Percentiles rank a stretch among this genome's conserved stretches.
phyloP scores from a whole-genome alignment of 2,888 invertebrate genomes.

The Ryuthela nishihirai region DNA sequence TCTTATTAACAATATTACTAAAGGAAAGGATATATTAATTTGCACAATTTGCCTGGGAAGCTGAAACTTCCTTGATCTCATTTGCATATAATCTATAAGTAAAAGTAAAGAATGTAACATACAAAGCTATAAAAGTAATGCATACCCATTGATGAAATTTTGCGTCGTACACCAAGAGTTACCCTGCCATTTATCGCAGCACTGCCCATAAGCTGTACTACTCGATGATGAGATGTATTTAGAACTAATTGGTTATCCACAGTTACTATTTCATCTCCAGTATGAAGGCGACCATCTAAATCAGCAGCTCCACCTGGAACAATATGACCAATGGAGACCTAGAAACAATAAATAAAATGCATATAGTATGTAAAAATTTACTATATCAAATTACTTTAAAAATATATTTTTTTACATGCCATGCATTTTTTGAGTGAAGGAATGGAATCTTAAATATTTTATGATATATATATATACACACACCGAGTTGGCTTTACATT shows the following conservation, averaged over 20 bases:
- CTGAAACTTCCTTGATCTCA: not conserved
- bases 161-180: slow-evolving; percentile 67
- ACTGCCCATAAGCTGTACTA: slow-evolving; percentile 85
- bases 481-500: too few relatives aligned
- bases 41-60: not conserved
- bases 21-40: not conserved
- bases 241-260: slow-evolving; percentile 82
- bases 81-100: too few relatives aligned
- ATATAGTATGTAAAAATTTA: too few relatives aligned
- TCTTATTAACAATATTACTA: not conserved
- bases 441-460: too few relatives aligned
- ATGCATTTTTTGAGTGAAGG: too few relatives aligned
- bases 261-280: slow-evolving; percentile 90
- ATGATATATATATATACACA: too few relatives aligned
- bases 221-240: slow-evolving; percentile 86
- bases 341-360: slow-evolving; percentile 63
- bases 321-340: slow-evolving; percentile 92
- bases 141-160: slow-evolving; percentile 46
- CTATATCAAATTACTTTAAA: too few relatives aligned
- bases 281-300: slow-evolving; percentile 80
- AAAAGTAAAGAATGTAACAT: too few relatives aligned
- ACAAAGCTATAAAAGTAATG: too few relatives aligned
- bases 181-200: slow-evolving; percentile 86
- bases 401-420: too few relatives aligned
- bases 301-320: slow-evolving; percentile 94